phyloP scores from a whole-genome alignment of 2,113 vertebrate genomes.

The Pachypanchax playfairii region DNA sequence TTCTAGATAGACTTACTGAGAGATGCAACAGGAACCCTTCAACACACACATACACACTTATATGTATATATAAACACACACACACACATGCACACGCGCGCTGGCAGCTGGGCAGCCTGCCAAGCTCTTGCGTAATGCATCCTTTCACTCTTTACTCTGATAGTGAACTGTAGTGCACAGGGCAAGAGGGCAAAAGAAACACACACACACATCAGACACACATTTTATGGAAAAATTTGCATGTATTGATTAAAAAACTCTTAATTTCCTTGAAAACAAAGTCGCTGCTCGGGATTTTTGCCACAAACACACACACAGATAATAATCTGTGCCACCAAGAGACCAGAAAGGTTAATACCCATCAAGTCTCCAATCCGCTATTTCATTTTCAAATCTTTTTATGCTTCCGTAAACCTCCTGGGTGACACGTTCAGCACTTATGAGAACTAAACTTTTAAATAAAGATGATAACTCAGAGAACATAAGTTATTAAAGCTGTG shows the following conservation, averaged over 20 bases:
- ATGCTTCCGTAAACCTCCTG: neutral
- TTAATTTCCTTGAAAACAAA: no score
- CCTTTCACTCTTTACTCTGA: slow-evolving; percentile 61
- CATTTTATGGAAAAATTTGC: no score
- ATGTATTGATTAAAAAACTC: no score
- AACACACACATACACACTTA: slow-evolving; percentile 24
- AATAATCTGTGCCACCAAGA: slow-evolving; percentile 21
- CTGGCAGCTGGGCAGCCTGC: slow-evolving; percentile 49
- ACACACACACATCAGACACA: slow-evolving; percentile 6
- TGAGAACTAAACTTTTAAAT: neutral
- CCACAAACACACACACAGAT: slow-evolving; percentile 6
- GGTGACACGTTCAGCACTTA: neutral
- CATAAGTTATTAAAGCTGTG: neutral
- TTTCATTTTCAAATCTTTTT: slow-evolving; percentile 35
- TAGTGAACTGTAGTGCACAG: slow-evolving; percentile 34
- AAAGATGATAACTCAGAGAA: neutral
- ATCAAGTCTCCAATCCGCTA: slow-evolving; percentile 48
- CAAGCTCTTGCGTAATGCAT: slow-evolving; percentile 79
- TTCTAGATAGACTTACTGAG: slow-evolving; percentile 57
- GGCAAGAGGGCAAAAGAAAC: slow-evolving; percentile 17
- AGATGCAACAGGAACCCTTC: slow-evolving; percentile 43
- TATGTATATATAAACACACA: slow-evolving; percentile 17
- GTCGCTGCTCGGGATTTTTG: neutral
- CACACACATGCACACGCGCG: slow-evolving; percentile 23
- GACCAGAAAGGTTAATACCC: slow-evolving; percentile 41